Base-by-base conservation (phyloP, 2,113 vertebrate genomes). In the Poeciliopsis occidentalis region DNA sequence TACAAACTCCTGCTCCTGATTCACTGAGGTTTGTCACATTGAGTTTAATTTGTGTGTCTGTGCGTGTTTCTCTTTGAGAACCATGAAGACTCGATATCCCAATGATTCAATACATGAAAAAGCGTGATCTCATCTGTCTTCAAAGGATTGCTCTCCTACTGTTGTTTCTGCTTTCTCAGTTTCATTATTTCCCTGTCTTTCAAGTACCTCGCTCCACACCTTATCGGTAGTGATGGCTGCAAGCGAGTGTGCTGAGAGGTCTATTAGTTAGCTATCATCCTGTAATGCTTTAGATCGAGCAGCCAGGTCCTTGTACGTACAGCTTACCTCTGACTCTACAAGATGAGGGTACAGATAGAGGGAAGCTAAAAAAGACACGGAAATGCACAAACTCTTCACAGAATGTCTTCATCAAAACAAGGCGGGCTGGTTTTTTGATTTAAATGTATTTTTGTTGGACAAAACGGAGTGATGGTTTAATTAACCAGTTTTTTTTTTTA, bases 231-330 rank as follows among this genome's bases (percentile, higher is more conserved):
- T 54, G 85, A 87, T 89, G 73, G 81, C 87, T 88, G 84, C 79
- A 85, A 83, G 84, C 77, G 37, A 68, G 73, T 68, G 84, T 69
- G 73, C 87, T 86, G 84, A 90, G 85, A 92, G 81, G 80, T 81
- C 85, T 90, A 76, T 90, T 89, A 91, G 88, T 88, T 92, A 83
- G 89, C 89, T 83, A 79, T 88, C 74, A 24, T 64, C 77, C 82
- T 74, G 79, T 91, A 86, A 80, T 78, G 78, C 84, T 73, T 85
- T 79, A 80, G 80, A 88, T 88, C 83, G 75, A 79, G 68, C 77
- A 37, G 84, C 76, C 72, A 67, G 64, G 77, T 81, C 73, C 71
- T 64, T 88, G 70, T 81, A 80, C 83, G 82, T 77, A 71, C 61
- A 71, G 75, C 81, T 71, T 84, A 39, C 65, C 79, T 62, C 75